A percentile compares a stretch with the other conserved stretches of the same genome.
Evolutionary conservation across 2,797 vertebrate genomes (phyloP).

Genomic region (Propithecus deckenii): DNA sequence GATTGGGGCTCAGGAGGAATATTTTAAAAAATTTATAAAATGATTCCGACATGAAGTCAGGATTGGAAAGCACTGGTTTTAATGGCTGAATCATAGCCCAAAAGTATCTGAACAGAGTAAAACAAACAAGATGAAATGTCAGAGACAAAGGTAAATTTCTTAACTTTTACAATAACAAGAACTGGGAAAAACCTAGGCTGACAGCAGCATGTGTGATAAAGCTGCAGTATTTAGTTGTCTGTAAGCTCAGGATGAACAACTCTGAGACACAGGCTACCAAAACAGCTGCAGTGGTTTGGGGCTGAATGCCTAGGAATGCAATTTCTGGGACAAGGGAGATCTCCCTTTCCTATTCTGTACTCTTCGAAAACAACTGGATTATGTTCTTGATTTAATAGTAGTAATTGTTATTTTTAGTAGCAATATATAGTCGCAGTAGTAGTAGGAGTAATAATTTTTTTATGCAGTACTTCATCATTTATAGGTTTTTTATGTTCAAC

Average conservation of each 20-base stretch:
- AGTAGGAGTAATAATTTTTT: slow-evolving; percentile 14
- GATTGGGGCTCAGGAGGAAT: not conserved
- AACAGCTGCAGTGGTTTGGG: not conserved
- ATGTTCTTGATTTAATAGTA: not conserved
- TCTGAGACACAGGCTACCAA: not conserved
- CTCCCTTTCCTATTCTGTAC: not conserved
- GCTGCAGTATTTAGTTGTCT: not conserved
- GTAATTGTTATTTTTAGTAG: not conserved
- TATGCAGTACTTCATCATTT: not conserved
- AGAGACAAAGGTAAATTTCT: slow-evolving; percentile 44
- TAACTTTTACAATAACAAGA: not conserved
- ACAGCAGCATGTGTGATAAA: not conserved
- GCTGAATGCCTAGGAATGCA: not conserved
- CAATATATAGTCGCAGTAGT: not conserved
- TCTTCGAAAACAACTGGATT: not conserved
- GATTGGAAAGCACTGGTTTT: slow-evolving; percentile 45
- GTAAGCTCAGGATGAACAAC: not conserved
- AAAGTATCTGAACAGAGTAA: slow-evolving; percentile 4
- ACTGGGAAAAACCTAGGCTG: not conserved
- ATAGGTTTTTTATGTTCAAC: not conserved
- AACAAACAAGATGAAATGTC: slow-evolving; percentile 24
- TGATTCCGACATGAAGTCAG: slow-evolving; percentile 42
- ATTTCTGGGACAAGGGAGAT: not conserved
- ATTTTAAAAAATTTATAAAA: slow-evolving; percentile 35
- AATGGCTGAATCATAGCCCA: slow-evolving; percentile 50